Base-by-base conservation (phyloP, 2,888 invertebrate species). In the Tuberolachnus salignus region DNA sequence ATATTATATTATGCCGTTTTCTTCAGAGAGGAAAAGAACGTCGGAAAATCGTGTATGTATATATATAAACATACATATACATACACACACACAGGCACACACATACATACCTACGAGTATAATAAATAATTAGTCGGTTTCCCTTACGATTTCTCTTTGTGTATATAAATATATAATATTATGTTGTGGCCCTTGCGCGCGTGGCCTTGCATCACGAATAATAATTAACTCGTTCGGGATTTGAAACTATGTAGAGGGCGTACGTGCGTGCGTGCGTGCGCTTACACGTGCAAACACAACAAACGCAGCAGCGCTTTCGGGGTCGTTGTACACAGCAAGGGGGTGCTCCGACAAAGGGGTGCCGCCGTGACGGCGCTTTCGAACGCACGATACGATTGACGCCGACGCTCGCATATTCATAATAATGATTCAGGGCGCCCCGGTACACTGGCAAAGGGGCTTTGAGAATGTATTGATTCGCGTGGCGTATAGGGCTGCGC, bases 401-500 rank as follows among this genome's bases (percentile, higher is more conserved):
- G 71, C 57, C 42, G 44, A 11, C 23, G 16, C 6, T 21, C 69
- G 26, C 49, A 26, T 3, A 46, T 6, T 44, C 11, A 10, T 59
- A 71, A 10, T 59, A 71, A 71, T 46, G 59, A 59, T 71, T 46
- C 59, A n/a, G 46, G n/a, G n/a, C n/a, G 72, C 26, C 53, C 14
- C 21, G 49, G 46, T 49, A 44, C 66, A 67, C 66, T 34, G 34
- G 34, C 34, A 69, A 69, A 78, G 66, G 64, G 66, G 46, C 55
- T 44, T 19, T 1, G 53, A 49, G 69, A n/a, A n/a, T n/a, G n/a
- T 78, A 78, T 78, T 67, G 78, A 78, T 78, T 69, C 26, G 26
- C 44, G 49, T 59, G 59, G 19, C 61, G 34, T 34, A 19, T 49
- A 46, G 21, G 13, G 57, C 51, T 21, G 16, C 16, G 34, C 14